Evolutionary conservation across 1,140 invertebrate genomes (phyloP).

Genomic region (Capitella teleta): DNA sequence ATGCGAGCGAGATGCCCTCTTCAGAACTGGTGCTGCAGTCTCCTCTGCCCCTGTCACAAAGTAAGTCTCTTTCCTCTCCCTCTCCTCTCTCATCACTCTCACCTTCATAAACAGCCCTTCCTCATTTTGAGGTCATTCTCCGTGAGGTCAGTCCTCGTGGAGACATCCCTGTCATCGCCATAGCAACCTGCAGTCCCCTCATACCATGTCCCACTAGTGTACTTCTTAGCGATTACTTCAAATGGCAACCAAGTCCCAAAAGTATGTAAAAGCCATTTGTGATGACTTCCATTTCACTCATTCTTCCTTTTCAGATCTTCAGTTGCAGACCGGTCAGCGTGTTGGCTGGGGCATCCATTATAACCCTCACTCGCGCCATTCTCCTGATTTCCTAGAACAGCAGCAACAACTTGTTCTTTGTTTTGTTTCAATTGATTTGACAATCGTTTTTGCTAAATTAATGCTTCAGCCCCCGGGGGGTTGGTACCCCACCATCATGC

Average conservation of each 20-base stretch:
- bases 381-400: conserved; percentile 23
- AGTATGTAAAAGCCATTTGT: conserved; percentile 10
- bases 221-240: conserved; percentile 29
- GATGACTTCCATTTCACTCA: not conserved
- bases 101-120: conserved; percentile 17
- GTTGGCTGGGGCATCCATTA: conserved; percentile 36
- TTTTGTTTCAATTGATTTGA: conserved; percentile 30
- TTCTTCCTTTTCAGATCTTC: conserved; percentile 13
- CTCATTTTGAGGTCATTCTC: conserved; percentile 33
- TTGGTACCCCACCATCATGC: conserved; percentile 30
- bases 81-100: not conserved
- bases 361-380: conserved; percentile 16
- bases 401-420: conserved; percentile 32
- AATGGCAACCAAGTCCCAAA: conserved; percentile 21
- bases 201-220: conserved; percentile 29
- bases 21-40: conserved; percentile 17
- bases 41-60: conserved; percentile 19
- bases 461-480: conserved; percentile 38
- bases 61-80: conserved; percentile 13
- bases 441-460: conserved; percentile 26
- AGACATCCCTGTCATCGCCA: conserved; percentile 23
- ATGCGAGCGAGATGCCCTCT: not conserved
- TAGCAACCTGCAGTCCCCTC: conserved; percentile 32
- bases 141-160: conserved; percentile 17
- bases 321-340: conserved; percentile 20